These are phyloP conservation scores for Synanthedon andrenaeformis DNA, from an alignment of 2,888 invertebrate genomes.

Conservation along the genomic window DNA sequence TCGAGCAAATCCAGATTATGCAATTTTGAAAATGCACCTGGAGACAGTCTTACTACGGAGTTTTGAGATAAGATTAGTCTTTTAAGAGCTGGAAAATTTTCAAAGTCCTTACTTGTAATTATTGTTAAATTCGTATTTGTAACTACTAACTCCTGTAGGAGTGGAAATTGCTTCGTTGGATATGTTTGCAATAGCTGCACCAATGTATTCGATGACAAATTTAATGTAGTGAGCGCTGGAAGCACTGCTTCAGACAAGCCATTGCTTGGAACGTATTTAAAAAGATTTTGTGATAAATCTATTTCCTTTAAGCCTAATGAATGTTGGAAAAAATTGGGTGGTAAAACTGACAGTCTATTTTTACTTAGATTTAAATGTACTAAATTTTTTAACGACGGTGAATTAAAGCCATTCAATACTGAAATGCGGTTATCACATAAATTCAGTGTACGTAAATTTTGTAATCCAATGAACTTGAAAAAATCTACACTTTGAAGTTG, in stretches of 20 bases:
- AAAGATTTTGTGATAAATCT: slow-evolving; percentile 82
- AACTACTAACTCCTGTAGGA: slow-evolving; percentile 85
- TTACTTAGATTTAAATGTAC: slow-evolving; percentile 80
- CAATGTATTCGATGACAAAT: slow-evolving; percentile 86
- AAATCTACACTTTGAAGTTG: slow-evolving; percentile 79
- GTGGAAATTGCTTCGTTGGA: slow-evolving; percentile 77
- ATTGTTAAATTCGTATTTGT: slow-evolving; percentile 84
- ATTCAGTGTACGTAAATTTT: slow-evolving; percentile 80
- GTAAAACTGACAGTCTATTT: slow-evolving; percentile 80
- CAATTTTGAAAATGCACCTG: slow-evolving; percentile 85
- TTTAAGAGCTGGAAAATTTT: slow-evolving; percentile 82
- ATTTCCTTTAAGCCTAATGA: slow-evolving; percentile 78
- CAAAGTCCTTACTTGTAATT: slow-evolving; percentile 87
- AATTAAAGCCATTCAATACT: slow-evolving; percentile 80
- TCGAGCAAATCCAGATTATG: slow-evolving; percentile 83
- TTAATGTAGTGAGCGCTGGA: slow-evolving; percentile 79
- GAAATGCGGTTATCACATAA: slow-evolving; percentile 81
- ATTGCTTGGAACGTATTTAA: slow-evolving; percentile 82
- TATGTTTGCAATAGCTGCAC: slow-evolving; percentile 79
- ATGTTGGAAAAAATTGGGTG: slow-evolving; percentile 84
- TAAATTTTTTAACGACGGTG: slow-evolving; percentile 79
- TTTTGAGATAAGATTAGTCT: slow-evolving; percentile 81
- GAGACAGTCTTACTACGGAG: slow-evolving; percentile 82
- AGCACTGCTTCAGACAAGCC: slow-evolving; percentile 81
- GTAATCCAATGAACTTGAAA: slow-evolving; percentile 80